These are phyloP conservation scores for Aulostomus chinensis DNA, from an alignment of 2,797 vertebrate genomes.

Conservation along the genomic window DNA sequence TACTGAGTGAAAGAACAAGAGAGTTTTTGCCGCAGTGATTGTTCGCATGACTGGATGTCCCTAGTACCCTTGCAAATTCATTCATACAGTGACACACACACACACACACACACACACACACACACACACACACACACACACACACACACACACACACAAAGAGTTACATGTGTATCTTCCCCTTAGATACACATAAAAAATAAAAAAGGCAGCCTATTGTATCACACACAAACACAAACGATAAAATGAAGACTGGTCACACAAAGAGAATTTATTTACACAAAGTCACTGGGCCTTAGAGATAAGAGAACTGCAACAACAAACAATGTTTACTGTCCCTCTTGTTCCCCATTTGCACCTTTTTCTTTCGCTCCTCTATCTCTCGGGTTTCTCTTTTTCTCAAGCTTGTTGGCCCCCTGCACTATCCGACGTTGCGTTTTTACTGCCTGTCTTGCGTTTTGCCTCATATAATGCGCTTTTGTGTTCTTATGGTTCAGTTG, in stretches of 20 bases:
- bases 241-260: slow-evolving; percentile 4
- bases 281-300: slow-evolving; percentile 9
- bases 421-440: no score
- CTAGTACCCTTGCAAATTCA: slow-evolving; percentile 16
- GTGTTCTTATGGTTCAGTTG: no score
- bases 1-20: slow-evolving; percentile 1
- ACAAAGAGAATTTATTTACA: slow-evolving; percentile 12
- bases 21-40: slow-evolving; percentile 55
- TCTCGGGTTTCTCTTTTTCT: background rate
- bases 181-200: background rate
- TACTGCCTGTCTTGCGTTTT: no score
- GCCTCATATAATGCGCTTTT: no score
- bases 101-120: background rate
- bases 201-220: background rate
- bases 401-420: no score
- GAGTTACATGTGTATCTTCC: background rate
- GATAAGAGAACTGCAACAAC: slow-evolving; percentile 11
- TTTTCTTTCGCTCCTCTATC: background rate
- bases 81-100: background rate
- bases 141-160: no score
- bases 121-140: no score
- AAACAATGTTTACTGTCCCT: background rate
- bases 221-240: background rate
- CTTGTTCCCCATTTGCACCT: background rate
- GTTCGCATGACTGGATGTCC: slow-evolving; percentile 40